Base-by-base conservation (phyloP, 1,140 invertebrate genomes). In the Drosophila lini region DNA sequence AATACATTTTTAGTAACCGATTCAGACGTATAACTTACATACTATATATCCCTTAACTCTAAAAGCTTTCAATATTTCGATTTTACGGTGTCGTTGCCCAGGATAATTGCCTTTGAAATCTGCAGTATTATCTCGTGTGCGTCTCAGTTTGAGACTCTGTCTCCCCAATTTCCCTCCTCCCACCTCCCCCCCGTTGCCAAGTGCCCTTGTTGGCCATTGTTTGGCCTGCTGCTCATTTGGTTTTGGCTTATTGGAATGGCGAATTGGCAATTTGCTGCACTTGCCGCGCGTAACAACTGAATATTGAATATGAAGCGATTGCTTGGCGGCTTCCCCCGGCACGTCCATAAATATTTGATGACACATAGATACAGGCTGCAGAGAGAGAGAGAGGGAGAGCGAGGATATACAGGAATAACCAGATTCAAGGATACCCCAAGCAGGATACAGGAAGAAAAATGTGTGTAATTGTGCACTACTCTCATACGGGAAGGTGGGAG, bases 221-320 rank as follows among this genome's bases (percentile, higher is more conserved):
- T 71, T 71, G 69, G 67, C 52, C 50, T 65, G 65, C 74, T 77
- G 74, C 74, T 77, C 74, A 77, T 77, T 76, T 76, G 74, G 73
- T 53, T 76, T 77, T 28, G 74, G 74, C 74, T 77, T 77, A 77
- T 77, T 77, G 74, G 74, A 76, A 77, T 77, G 74, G 74, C 56
- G 74, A 77, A 77, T 77, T 77, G 74, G 74, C 74, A 76, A 77
- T 77, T 77, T 76, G 62, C 74, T 77, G 74, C 74, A 77, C 74
- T 77, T 77, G 74, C 74, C 74, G 73, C 73, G 73, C 74, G 74
- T 77, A 77, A 77, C 74, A 76, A 77, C 74, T 77, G 74, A 77
- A 77, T 77, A 77, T 77, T 77, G 74, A 77, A 77, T 77, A 77
- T 77, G 74, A 77, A 77, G 74, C 74, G 73, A 77, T 77, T 77